Evolutionary conservation across 2,797 vertebrate genomes (phyloP), one percentile per base, ranked within the genome.

Genomic region (Thamnophis elegans): DNA sequence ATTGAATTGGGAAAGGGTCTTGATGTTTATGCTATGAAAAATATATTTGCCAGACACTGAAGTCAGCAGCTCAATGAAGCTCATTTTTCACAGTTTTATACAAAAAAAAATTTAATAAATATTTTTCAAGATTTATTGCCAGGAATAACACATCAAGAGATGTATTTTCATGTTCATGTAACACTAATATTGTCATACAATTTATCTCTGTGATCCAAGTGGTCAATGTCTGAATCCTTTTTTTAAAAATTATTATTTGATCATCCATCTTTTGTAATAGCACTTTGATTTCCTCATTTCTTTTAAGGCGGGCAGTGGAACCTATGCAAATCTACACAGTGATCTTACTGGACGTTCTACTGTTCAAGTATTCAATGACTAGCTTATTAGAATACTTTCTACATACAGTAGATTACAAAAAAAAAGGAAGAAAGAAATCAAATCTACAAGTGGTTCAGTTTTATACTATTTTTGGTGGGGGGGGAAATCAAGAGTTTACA

Each of bases 91-190:
- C 97, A 96, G 98, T 98, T 99, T 99, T 99, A 78, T 98, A 98
- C 99, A 99, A 98, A 99, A 99, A 99, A 99, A 98, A 99, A 59
- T 8, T 99, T 99, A 99, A 99, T 99, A 99, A 99, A 99, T 99
- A 99, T 99, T 98, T 99, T 98, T 98, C 98, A 98, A 99, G 98
- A 99, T 98, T 97, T 97, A 99, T 99, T 98, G 99, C 98, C 99
- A 99, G 97, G 98, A 99, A 99, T 98, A 99, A 98, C 97, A 98
- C 98, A 98, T 99, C 98, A 97, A 82, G 98, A 98, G 97, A 97
- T 97, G 97, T 94, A 98, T 98, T 98, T 98, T 98, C 97, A 98
- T 98, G 97, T 98, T 98, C 96, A 96, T 98, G 95, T 98, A 98
- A 99, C 98, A 98, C 98, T 98, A 98, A 98, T 97, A 97, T 98